Base-by-base conservation (phyloP, 1,140 invertebrate species). In the Drosophila busckii region DNA sequence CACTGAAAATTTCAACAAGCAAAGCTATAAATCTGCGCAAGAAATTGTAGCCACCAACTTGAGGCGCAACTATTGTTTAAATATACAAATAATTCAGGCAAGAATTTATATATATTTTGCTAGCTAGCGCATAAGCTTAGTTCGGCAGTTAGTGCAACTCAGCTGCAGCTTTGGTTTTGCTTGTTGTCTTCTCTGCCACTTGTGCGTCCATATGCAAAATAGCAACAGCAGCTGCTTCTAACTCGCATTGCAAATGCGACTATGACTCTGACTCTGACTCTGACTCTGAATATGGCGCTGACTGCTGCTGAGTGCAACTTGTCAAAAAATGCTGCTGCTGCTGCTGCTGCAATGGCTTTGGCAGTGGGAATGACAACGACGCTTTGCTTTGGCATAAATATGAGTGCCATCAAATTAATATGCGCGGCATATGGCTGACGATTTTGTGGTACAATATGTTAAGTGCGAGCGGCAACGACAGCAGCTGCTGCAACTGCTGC, bases 381-480 rank as follows among this genome's bases (percentile, higher is more conserved):
- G 54, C 64, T 82, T 70, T 75, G 75, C 76, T 82, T 82, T 82
- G 65, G 75, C 64, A 82, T 82, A 82, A 82, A 82, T 82, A 82
- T 82, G 75, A 82, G 75, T 66, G 75, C 75, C 75, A 82, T 82
- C 75, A 82, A 82, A 82, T 82, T 82, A 82, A 82, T 82, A 82
- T 82, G 75, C 75, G 67, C 66, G 65, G 75, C 75, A 82, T 82
- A 82, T 82, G 75, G 75, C 65, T 73, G 75, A 82, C 75, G 75
- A 82, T 82, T 82, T 82, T 75, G 75, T 82, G 75, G 75, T 69
- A 75, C 64, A 82, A 82, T 76, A 82, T 82, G 75, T 82, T 82
- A 82, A 82, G 75, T 82, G 75, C 69, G 82, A 70, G 62, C 75
- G 55, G 37, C 38, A 60, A 9, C 75, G 70, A 49, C 31, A 56